Evolutionary conservation across 2,888 invertebrate genomes (phyloP), one percentile per base, ranked within the genome.

Genomic region (Rotaria magnacalcarata): DNA sequence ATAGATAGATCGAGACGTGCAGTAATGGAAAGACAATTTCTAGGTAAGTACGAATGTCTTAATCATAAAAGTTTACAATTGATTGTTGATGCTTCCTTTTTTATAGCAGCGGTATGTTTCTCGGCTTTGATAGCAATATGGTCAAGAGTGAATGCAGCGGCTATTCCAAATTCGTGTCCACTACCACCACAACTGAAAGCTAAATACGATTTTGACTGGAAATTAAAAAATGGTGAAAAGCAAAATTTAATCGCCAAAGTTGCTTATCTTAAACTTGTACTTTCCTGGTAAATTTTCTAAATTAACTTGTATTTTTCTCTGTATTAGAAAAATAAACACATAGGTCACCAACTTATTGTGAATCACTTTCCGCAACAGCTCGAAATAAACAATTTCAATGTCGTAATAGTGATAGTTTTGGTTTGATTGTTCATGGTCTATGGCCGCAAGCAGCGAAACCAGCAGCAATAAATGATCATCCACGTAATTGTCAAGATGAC

Each of bases 401-500:
- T 80, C 24, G n/a, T 47, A 16, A 16, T 34, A 24, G n/a, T n/a
- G 24, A 80, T 41, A 2, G 16, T 47, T 80, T 80, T 47, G 47
- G n/a, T 80, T 24, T 80, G 8, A 11, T 80, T 80, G 80, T 80
- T 14, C 80, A 80, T 80, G 80, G 80, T 47, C 14, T 80, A 47
- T 80, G 80, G 80, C 80, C 80, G 4, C 80, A 80, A 47, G 24
- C 80, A 24, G 2, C 43, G 14, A 47, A 7, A 47, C 47, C 80
- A 24, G 0, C 43, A 14, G 47, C 80, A 19, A 11, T 43, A 47
- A n/a, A 47, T 47, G 47, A 47, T 24, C 80, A 80, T 80, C 80
- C 80, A n/a, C 80, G 80, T 47, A 80, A 80, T 80, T 80, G 80
- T 80, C 80, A n/a, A 43, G 10, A 80, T 80, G 80, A 80, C 10